A percentile compares a stretch with the other conserved stretches of the same genome.
Evolutionary conservation across 2,113 vertebrate species (phyloP).

Genomic region (Nesoenas mayeri): DNA sequence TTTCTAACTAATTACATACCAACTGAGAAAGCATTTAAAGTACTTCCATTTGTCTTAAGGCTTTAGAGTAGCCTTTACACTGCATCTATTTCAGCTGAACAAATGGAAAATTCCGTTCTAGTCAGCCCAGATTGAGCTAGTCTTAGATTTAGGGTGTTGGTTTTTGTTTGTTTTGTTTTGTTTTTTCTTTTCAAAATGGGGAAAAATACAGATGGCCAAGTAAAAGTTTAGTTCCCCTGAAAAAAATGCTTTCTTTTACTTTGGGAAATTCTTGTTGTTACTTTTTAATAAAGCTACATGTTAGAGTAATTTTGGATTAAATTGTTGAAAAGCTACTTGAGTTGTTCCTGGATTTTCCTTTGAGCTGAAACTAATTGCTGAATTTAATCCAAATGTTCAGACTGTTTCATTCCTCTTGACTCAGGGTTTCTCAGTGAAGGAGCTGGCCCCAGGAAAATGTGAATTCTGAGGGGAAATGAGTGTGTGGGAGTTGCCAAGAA

Average conservation of each 20-base stretch:
- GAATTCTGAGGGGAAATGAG: neutral
- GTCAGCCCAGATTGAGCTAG: neutral
- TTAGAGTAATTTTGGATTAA: neutral
- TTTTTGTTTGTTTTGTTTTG: neutral
- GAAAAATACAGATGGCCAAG: neutral
- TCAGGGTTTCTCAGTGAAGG: neutral
- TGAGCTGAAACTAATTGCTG: neutral
- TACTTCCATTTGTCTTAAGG: neutral
- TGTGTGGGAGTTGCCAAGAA: neutral
- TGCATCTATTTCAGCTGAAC: neutral
- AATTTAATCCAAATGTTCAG: neutral
- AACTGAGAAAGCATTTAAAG: neutral
- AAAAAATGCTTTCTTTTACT: neutral
- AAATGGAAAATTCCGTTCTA: neutral
- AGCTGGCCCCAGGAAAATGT: neutral
- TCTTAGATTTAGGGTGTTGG: neutral
- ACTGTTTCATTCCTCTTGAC: neutral
- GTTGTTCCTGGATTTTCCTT: neutral
- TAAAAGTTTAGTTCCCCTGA: neutral
- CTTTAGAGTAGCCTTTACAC: neutral
- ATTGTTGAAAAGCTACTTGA: neutral
- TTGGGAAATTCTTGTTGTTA: neutral
- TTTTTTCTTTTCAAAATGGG: neutral
- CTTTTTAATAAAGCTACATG: neutral
- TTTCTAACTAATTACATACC: neutral